Evolutionary conservation across 2,113 vertebrate species (phyloP), one percentile per base, ranked within the genome.

Genomic region (Menidia beryllina): DNA sequence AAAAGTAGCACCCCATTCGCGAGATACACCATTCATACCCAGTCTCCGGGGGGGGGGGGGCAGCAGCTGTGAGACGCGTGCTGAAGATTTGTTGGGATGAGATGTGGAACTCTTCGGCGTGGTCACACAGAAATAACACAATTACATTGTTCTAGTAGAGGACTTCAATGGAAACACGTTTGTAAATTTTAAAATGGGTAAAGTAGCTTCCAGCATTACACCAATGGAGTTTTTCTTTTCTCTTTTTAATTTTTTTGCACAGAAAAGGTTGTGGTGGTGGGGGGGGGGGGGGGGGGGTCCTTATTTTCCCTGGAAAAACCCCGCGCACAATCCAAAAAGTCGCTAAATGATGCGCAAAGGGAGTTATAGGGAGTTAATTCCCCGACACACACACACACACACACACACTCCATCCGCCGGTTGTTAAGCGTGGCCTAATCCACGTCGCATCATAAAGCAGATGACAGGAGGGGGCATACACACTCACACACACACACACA

Each of bases 351-450:
- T 45, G 58, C 26, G 13, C 36, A 10, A 5, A 45, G 14, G 26
- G 17, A 55, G 21, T 67, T 39, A 21, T 9, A 5, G 34, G 39
- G 21, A 15, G 43, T 27, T 65, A 19, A 48, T 75, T 59, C 51
- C 47, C 38, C 19, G 30, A 43, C 57, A 15, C 41, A 1, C 41
- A 7, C 19, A 45, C 2, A 45, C 17, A 50, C 54, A 30, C 36
- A 55, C 47, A 49, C 64, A 52, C 50, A 62, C 58, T 27, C 38
- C 43, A 49, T 36, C 60, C 43, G 41, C 24, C 5, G 60, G 60
- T 69, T 60, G 48, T 72, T 76, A 72, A 87, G 41, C 53, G 43
- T 48, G 63, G 50, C 25, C 64, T 89, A 84, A 88, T 91, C 86
- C 84, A 87, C 65, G 75, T 83, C 76, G 56, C 75, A 83, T 88